phyloP scores from a whole-genome alignment of 2,888 invertebrate genomes.

The Drosophila demipolita region DNA sequence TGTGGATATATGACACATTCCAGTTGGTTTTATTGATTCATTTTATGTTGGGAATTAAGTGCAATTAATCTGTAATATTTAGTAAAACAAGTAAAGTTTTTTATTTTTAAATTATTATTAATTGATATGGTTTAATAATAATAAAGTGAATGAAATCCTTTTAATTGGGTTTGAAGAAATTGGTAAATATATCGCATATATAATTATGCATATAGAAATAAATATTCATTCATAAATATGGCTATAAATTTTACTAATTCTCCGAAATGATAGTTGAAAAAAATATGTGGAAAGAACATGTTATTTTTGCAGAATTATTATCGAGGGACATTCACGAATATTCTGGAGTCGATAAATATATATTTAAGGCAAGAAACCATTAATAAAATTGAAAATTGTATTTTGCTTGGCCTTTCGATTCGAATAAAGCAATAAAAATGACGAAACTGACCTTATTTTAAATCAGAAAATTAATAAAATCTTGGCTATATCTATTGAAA shows the following conservation, averaged over 20 bases:
- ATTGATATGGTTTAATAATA: no score
- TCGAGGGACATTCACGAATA: neutral
- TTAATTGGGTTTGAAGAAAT: neutral
- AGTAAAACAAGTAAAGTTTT: neutral
- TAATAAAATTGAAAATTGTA: neutral
- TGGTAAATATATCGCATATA: neutral
- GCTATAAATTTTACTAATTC: neutral
- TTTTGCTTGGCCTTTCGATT: neutral
- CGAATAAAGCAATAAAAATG: neutral
- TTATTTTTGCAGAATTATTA: neutral
- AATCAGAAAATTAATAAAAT: neutral
- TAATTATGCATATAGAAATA: neutral
- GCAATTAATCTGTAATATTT: neutral
- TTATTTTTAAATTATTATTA: no score
- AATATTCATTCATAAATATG: neutral
- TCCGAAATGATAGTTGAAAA: neutral
- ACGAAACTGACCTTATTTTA: neutral
- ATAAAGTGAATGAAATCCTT: neutral
- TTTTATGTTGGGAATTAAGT: conserved; percentile 4
- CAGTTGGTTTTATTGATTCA: conserved; percentile 15
- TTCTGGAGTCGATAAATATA: neutral
- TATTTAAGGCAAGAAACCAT: neutral
- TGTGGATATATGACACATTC: conserved; percentile 33
- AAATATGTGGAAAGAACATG: neutral
- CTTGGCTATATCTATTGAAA: neutral